Conservation (phyloP, 2,888 invertebrate genomes). For the Drosophila acutilabella region DNA sequence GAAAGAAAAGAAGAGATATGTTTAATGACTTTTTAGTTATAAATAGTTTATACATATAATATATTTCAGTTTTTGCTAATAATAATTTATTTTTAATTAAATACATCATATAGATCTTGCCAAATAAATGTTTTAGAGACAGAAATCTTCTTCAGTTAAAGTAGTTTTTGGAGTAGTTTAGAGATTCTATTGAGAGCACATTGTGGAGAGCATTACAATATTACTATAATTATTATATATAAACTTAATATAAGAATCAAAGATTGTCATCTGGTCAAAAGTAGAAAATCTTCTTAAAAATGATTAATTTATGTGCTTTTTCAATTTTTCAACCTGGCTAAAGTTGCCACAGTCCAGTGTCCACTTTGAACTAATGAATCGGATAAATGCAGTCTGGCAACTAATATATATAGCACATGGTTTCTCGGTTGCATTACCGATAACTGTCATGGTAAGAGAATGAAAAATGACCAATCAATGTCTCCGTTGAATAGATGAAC, state of each 20-base stretch:
- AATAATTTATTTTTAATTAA: neutral
- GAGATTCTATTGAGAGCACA: too few relatives aligned
- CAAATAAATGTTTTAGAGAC: too few relatives aligned
- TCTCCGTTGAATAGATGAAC: slow-evolving; percentile 69
- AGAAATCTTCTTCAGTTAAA: too few relatives aligned
- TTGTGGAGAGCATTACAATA: too few relatives aligned
- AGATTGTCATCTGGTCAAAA: too few relatives aligned
- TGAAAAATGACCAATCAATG: slow-evolving; percentile 85
- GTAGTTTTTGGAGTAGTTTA: too few relatives aligned
- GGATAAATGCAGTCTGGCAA: slow-evolving; percentile 61
- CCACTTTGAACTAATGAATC: slow-evolving; percentile 71
- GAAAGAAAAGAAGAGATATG: neutral
- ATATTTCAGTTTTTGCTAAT: neutral
- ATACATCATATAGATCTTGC: neutral
- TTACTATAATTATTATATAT: too few relatives aligned
- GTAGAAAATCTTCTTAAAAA: too few relatives aligned
- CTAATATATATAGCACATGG: slow-evolving; percentile 56
- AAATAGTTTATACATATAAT: neutral
- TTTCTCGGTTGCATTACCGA: slow-evolving; percentile 49
- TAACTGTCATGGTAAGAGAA: slow-evolving; percentile 76
- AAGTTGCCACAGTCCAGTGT: slow-evolving; percentile 38
- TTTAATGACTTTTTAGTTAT: neutral
- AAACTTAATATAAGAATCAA: too few relatives aligned
- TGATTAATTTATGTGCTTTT: neutral
- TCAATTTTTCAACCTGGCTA: neutral